Percentiles rank a stretch among this genome's conserved stretches.
Evolutionary conservation across 2,797 vertebrate species (phyloP).

Genomic region (Phrynocephalus vlangalii): DNA sequence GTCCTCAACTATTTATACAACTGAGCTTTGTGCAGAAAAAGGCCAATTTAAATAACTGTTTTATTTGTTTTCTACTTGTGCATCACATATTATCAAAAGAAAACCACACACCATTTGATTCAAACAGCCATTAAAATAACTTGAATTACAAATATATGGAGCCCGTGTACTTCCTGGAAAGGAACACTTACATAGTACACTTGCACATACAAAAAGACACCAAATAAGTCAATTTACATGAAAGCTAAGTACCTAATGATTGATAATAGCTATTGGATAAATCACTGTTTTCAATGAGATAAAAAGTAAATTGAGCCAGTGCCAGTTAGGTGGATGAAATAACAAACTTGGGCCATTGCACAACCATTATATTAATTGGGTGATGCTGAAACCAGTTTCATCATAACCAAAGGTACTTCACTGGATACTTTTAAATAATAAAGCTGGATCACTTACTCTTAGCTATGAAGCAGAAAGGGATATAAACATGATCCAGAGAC

Average conservation of each 20-base stretch:
- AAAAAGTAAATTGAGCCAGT: background rate
- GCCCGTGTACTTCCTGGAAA: background rate
- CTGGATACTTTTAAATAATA: background rate
- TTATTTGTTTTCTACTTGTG: background rate
- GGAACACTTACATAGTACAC: background rate
- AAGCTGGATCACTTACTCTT: background rate
- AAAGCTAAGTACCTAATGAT: background rate
- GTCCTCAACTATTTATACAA: constrained; percentile 8
- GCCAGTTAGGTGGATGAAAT: no score
- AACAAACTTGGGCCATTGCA: background rate
- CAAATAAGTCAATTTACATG: background rate
- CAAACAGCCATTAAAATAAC: background rate
- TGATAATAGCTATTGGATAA: background rate
- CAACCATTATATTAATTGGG: background rate
- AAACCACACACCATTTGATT: background rate
- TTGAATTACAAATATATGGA: background rate
- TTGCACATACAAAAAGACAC: background rate
- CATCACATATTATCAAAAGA: background rate
- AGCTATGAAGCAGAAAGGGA: background rate
- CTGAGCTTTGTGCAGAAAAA: background rate
- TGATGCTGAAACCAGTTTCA: background rate
- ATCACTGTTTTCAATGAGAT: background rate
- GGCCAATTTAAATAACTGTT: background rate
- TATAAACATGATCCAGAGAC: background rate
- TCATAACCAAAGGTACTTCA: background rate